These are phyloP conservation scores for Atta cephalotes DNA, from an alignment of 1,140 invertebrate species.

Conservation along the genomic window DNA sequence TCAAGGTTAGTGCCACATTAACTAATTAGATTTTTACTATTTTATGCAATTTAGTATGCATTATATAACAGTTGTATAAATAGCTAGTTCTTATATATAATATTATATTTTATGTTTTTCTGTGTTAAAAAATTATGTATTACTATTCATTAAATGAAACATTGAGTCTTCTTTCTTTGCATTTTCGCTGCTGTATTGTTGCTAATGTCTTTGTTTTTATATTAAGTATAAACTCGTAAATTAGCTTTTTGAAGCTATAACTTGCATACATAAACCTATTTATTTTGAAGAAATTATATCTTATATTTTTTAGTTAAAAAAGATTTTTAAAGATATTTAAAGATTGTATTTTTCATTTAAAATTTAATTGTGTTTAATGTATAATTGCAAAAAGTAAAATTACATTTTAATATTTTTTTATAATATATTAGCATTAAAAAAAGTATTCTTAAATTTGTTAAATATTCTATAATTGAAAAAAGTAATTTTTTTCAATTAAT, in stretches of 20 bases:
- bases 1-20: constrained; percentile 76
- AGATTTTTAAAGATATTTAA: background rate
- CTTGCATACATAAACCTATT: background rate
- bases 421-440: background rate
- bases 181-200: constrained; percentile 18
- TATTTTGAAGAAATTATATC: background rate
- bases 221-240: background rate
- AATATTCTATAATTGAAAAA: constrained; percentile 1
- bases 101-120: constrained; percentile 13
- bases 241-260: background rate
- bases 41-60: background rate
- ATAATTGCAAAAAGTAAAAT: background rate
- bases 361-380: background rate
- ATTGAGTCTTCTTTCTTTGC: constrained; percentile 1
- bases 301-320: background rate
- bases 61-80: background rate
- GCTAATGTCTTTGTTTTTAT: background rate
- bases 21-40: background rate
- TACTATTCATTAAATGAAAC: background rate
- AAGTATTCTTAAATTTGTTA: background rate
- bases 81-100: background rate
- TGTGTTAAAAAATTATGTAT: constrained; percentile 14
- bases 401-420: background rate
- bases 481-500: background rate
- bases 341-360: background rate